Evolutionary conservation across 2,113 vertebrate species (phyloP), one percentile per base, ranked within the genome.

Genomic region (Macquaria ambigua): DNA sequence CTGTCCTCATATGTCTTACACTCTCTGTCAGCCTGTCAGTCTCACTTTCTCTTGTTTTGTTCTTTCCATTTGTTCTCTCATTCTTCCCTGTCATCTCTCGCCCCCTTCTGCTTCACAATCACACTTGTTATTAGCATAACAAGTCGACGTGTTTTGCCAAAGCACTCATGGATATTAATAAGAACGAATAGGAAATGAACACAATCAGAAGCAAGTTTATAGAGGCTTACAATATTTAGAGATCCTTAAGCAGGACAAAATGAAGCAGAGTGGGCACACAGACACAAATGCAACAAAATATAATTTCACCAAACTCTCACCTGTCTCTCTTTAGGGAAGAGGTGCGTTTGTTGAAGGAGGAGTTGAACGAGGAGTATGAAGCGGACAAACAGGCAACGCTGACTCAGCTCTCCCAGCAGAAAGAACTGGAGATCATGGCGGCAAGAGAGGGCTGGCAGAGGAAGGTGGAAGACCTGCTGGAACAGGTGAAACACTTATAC

Each of bases 391-490:
- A 98, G 90, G 96, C 96, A 59, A 96, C 96, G 4, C 94, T 98
- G 95, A 96, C 93, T 81, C 97, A 98, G 83, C 91, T 99, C 67
- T 92, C 97, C 58, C 98, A 99, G 86, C 95, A 98, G 89, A 99
- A 97, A 82, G 98, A 99, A 14, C 94, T 97, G 81, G 98, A 99
- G 90, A 96, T 98, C 94, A 97, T 96, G 92, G 97, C 97, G 7
- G 96, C 97, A 9, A 95, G 97, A 43, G 98, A 99, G 88, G 95
- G 96, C 41, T 99, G 98, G 98, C 98, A 99, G 93, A 98, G 97
- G 92, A 98, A 98, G 93, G 97, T 99, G 5, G 98, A 99, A 90
- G 98, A 99, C 94, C 97, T 99, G 74, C 95, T 99, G 90, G 97
- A 97, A 80, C 98, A 99, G 98, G 98, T 99, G 25, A 31, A 0